Evolutionary conservation across 1,140 invertebrate species (phyloP), one percentile per base, ranked within the genome.

Genomic region (Pinna nobilis): DNA sequence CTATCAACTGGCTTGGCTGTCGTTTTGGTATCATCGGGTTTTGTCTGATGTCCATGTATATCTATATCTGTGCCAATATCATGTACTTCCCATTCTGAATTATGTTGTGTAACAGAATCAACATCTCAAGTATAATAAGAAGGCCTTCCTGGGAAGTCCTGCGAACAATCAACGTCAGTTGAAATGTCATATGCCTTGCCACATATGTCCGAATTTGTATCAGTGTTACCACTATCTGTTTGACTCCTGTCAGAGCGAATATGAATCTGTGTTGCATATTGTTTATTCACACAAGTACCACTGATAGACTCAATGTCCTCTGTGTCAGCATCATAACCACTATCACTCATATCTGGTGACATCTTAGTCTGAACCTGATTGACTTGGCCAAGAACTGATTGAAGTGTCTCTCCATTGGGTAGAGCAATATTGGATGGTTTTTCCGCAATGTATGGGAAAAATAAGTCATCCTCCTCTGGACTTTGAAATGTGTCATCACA

Each of bases 301-400:
- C n/a, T 25, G 28, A 13, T n/a, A n/a, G 49, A 25, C 28, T 50
- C n/a, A 7, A n/a, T 50, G 7, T 57, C 53, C 25, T 57, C 53
- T 2, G 53, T 57, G n/a, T 57, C 53, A 25, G 53, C 53, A 57
- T 57, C 53, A 57, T 57, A 57, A 11, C 53, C 53, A 57, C 32
- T 6, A 28, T 57, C 53, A 25, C 25, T n/a, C 7, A 6, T 18
- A 11, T 23, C 15, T 30, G 25, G 18, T 57, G 53, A 6, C 20
- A 9, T 28, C 30, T 11, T 11, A 44, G 32, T 5, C 30, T 28
- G n/a, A 11, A 30, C 15, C 18, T 33, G 5, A 33, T 57, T 57
- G 5, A 57, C 9, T 28, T 57, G 23, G 23, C 18, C 2, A 18
- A 11, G 25, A 30, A 9, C 53, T 6, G 30, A 25, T 18, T 57